A percentile compares a stretch with the other conserved stretches of the same genome.
These are phyloP conservation scores for Nannospalax galili DNA, from an alignment of 2,113 vertebrate genomes.

Conservation along the genomic window DNA sequence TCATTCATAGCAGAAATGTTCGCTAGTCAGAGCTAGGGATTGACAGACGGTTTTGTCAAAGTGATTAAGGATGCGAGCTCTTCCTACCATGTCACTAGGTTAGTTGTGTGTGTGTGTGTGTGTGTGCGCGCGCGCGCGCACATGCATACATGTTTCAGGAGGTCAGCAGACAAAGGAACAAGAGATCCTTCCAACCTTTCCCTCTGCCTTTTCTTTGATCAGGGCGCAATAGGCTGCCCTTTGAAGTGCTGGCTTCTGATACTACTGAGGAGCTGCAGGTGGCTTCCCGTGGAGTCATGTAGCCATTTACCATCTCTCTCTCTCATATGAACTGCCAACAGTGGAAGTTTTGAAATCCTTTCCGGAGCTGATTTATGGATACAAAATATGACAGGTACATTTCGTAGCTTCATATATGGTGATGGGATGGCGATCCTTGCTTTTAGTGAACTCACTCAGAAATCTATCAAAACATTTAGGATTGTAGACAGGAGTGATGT, in stretches of 20 bases:
- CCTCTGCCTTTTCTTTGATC: constrained; percentile 71
- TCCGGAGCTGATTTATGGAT: constrained; percentile 66
- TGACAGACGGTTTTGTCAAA: constrained; percentile 3
- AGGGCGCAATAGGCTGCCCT: constrained; percentile 63
- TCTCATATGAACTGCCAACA: constrained; percentile 70
- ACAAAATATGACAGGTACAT: constrained; percentile 45
- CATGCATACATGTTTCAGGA: neutral
- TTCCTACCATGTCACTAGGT: neutral
- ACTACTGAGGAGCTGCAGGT: constrained; percentile 75
- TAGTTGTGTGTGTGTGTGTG: neutral
- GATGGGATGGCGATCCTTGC: constrained; percentile 27
- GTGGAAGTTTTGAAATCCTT: constrained; percentile 66
- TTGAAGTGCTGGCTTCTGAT: constrained; percentile 72
- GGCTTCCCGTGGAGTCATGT: constrained; percentile 55
- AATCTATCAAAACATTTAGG: constrained; percentile 60
- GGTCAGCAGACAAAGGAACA: constrained; percentile 62
- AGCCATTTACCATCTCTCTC: constrained; percentile 69
- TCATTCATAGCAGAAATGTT: neutral
- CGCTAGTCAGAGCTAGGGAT: neutral
- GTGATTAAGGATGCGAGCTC: constrained; percentile 9
- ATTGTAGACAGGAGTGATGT: neutral
- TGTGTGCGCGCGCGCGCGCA: neutral
- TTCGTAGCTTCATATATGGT: constrained; percentile 61
- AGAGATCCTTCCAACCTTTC: constrained; percentile 63
- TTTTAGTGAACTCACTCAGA: constrained; percentile 52